Evolutionary conservation across 2,888 invertebrate genomes (phyloP).

Genomic region (Anaspis maculata): DNA sequence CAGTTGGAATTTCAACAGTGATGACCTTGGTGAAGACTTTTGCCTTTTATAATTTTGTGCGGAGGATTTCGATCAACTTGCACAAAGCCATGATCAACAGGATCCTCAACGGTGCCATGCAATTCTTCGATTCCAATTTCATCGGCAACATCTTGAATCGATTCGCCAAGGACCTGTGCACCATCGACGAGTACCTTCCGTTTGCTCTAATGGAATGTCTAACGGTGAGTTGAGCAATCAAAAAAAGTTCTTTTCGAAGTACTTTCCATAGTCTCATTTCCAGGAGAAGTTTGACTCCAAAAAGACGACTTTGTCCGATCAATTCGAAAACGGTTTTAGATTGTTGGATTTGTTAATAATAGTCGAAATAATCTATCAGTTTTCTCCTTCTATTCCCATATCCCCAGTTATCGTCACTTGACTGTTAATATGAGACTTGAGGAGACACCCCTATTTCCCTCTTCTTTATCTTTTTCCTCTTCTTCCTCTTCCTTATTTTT

Average conservation of each 20-base stretch:
- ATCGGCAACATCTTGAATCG: constrained; percentile 40
- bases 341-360: too few species aligned
- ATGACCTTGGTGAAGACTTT: constrained; percentile 1
- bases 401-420: constrained; percentile 55
- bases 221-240: neutral
- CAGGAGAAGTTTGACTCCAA: too few species aligned
- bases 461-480: constrained; percentile 29
- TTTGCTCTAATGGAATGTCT: constrained; percentile 1
- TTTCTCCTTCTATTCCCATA: constrained; percentile 51
- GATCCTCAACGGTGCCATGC: constrained; percentile 11
- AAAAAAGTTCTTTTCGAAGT: neutral
- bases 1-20: neutral
- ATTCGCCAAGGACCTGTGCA: constrained; percentile 47
- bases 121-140: constrained; percentile 10
- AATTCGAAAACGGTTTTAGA: too few species aligned
- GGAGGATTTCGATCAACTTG: constrained; percentile 9
- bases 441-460: constrained; percentile 33
- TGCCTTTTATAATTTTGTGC: constrained; percentile 5
- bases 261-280: constrained; percentile 29
- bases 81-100: constrained; percentile 11
- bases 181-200: constrained; percentile 12
- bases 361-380: too few species aligned
- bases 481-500: too few species aligned
- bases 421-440: constrained; percentile 47
- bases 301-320: too few species aligned